These are phyloP conservation scores for Andrena flavipes DNA, from an alignment of 2,888 invertebrate species.

Conservation along the genomic window DNA sequence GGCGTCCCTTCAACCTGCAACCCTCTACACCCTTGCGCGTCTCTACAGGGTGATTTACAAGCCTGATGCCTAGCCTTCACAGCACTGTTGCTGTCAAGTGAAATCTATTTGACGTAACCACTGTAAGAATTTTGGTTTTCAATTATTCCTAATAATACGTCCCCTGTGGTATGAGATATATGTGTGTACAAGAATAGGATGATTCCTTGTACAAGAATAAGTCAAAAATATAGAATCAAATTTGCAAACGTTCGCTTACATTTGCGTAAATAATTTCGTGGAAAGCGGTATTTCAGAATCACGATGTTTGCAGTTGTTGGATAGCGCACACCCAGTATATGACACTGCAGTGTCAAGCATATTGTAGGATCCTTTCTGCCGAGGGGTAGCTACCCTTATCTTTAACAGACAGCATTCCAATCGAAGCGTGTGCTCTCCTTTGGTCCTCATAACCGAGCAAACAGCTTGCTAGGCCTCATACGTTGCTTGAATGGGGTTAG, in stretches of 20 bases:
- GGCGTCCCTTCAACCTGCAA: slow-evolving; percentile 61
- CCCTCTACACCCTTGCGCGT: slow-evolving; percentile 32
- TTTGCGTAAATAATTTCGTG: neutral
- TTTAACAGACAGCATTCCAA: slow-evolving; percentile 80
- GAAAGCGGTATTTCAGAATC: neutral
- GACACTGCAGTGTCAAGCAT: slow-evolving; percentile 69
- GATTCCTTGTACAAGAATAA: no score
- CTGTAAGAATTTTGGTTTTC: neutral
- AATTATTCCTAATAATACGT: neutral
- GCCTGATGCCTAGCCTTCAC: neutral
- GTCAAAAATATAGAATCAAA: no score
- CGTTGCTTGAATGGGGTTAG: slow-evolving; percentile 76
- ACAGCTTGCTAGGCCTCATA: slow-evolving; percentile 57
- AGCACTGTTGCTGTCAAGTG: neutral
- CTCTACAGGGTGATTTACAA: slow-evolving; percentile 53
- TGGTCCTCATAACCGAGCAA: slow-evolving; percentile 60
- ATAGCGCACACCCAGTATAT: slow-evolving; percentile 57
- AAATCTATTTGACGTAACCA: neutral
- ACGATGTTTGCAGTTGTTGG: neutral
- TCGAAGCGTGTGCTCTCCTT: slow-evolving; percentile 69
- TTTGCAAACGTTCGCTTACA: neutral
- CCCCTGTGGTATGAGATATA: no score
- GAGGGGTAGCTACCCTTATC: slow-evolving; percentile 79
- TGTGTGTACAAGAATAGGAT: no score
- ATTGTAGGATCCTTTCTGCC: slow-evolving; percentile 73